Percentiles rank a stretch among this genome's conserved stretches.
These are phyloP conservation scores for Caenorhabditis sinica DNA, from an alignment of 2,888 invertebrate species.

Conservation along the genomic window DNA sequence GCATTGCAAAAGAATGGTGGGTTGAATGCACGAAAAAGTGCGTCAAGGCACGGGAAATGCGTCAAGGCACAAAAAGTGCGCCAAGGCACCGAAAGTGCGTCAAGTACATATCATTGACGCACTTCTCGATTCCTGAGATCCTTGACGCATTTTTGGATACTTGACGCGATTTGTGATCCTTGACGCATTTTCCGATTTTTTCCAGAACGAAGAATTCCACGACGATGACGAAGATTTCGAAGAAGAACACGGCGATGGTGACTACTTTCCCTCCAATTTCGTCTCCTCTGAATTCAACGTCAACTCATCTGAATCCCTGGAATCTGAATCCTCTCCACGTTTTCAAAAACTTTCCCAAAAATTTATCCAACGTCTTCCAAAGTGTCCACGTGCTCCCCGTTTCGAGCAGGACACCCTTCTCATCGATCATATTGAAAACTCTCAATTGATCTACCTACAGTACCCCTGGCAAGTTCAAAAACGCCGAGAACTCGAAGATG, in stretches of 20 bases:
- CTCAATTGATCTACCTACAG: slow-evolving; percentile 58
- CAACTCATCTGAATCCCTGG: not conserved
- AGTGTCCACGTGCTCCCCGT: slow-evolving; percentile 50
- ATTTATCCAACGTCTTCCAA: slow-evolving; percentile 40
- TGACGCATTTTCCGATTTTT: not conserved
- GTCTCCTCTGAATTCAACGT: too few relatives aligned
- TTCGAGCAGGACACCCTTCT: slow-evolving; percentile 50
- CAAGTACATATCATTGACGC: slow-evolving; percentile 7
- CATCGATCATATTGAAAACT: slow-evolving; percentile 56
- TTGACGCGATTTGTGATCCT: not conserved
- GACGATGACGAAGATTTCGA: slow-evolving; percentile 42
- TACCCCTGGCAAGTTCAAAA: slow-evolving; percentile 54
- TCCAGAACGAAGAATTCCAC: slow-evolving; percentile 42
- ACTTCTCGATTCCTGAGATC: slow-evolving; percentile 4
- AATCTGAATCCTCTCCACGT: not conserved
- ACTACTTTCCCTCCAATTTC: slow-evolving; percentile 3
- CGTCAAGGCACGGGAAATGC: not conserved
- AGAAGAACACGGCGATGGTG: slow-evolving; percentile 26
- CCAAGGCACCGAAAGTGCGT: not conserved
- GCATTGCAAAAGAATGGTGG: slow-evolving; percentile 57
- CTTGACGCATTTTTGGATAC: not conserved
- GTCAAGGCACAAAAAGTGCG: not conserved
- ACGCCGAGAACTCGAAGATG: slow-evolving; percentile 8
- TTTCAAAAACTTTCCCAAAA: not conserved
- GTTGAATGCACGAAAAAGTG: not conserved